Percentiles rank a stretch among this genome's conserved stretches.
Evolutionary conservation across 2,888 invertebrate genomes (phyloP).

Genomic region (Thera obeliscata): DNA sequence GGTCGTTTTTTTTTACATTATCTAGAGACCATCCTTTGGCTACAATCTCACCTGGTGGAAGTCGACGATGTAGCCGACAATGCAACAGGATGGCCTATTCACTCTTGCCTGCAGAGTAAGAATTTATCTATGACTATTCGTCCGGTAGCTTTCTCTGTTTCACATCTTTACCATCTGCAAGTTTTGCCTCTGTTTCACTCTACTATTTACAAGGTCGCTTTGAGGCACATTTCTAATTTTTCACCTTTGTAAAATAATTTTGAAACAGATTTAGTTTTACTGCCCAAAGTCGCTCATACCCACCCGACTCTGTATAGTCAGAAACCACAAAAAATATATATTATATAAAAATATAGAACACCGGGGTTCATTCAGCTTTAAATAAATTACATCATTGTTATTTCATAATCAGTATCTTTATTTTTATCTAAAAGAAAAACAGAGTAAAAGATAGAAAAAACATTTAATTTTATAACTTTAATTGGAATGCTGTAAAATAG

Average conservation of each 20-base stretch:
- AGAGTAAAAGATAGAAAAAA: slow-evolving; percentile 1
- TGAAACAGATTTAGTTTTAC: background rate
- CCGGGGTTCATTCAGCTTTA: background rate
- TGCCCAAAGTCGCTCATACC: too few species aligned
- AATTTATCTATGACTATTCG: background rate
- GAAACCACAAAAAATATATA: too few species aligned
- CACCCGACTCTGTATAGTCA: too few species aligned
- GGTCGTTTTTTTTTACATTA: too few species aligned
- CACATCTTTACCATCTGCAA: slow-evolving; percentile 10
- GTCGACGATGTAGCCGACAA: too few species aligned
- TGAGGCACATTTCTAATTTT: background rate
- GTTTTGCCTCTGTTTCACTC: background rate
- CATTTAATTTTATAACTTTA: background rate
- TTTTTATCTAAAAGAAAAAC: slow-evolving; percentile 21
- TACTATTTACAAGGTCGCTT: background rate
- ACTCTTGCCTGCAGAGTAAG: too few species aligned
- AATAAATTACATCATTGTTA: slow-evolving; percentile 8
- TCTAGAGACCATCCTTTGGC: too few species aligned
- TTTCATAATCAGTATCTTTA: slow-evolving; percentile 18
- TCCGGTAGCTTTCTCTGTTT: slow-evolving; percentile 4
- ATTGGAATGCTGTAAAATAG: slow-evolving; percentile 17
- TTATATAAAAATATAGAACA: too few species aligned
- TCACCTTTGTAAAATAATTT: background rate
- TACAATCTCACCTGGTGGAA: too few species aligned
- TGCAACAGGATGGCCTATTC: too few species aligned